Conservation (phyloP, 2,797 vertebrate species). For the Amniataba percoides region DNA sequence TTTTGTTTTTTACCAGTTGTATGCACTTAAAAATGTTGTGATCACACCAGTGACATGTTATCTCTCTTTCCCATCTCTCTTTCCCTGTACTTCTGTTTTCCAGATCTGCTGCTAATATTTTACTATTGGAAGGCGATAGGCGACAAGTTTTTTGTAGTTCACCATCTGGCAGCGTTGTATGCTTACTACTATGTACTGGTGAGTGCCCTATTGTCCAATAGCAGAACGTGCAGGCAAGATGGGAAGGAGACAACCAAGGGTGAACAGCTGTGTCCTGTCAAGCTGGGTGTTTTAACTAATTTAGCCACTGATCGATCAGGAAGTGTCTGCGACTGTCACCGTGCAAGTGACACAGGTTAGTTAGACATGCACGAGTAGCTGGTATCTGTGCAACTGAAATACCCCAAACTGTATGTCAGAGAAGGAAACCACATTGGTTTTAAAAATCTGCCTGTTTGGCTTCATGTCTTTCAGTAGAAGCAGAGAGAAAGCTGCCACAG, state of each 20-base stretch:
- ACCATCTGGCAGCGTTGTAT: slow-evolving; percentile 94
- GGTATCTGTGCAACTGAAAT: not conserved
- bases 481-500: not conserved
- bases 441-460: not conserved
- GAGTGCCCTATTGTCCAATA: slow-evolving; percentile 90
- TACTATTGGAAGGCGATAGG: slow-evolving; percentile 98
- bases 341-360: not conserved
- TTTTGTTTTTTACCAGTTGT: not conserved
- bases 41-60: slow-evolving; percentile 19
- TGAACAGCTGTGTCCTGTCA: slow-evolving; percentile 79
- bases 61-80: slow-evolving; percentile 35
- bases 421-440: not conserved
- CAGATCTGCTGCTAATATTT: slow-evolving; percentile 98
- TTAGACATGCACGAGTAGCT: slow-evolving; percentile 1
- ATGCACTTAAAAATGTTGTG: not conserved
- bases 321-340: not conserved
- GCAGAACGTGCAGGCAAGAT: slow-evolving; percentile 83
- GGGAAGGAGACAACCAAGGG: slow-evolving; percentile 83
- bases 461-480: not conserved
- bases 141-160: slow-evolving; percentile 96
- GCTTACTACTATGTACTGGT: slow-evolving; percentile 98
- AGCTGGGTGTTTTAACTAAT: slow-evolving; percentile 34
- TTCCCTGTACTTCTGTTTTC: slow-evolving; percentile 61
- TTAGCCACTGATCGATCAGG: slow-evolving; percentile 11
- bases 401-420: not conserved